Evolutionary conservation across 92 coral and sea anemone species (phyloP).

Genomic region (Phenganax marumi): DNA sequence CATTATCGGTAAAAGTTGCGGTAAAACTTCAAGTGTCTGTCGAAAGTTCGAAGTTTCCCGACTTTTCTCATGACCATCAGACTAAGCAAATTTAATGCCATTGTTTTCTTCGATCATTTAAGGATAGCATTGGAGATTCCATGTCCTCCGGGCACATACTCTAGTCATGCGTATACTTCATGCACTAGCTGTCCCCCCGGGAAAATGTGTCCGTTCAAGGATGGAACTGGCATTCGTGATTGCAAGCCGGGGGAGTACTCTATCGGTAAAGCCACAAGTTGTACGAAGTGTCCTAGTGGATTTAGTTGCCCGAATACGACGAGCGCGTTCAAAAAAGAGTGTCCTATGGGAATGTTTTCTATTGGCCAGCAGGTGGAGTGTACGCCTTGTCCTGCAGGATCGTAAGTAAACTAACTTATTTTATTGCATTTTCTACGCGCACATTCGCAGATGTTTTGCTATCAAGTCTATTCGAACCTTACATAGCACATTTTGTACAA

Average conservation of each 20-base stretch:
- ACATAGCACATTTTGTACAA: no score
- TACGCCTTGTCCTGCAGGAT: constrained; percentile 77
- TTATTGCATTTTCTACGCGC: background rate
- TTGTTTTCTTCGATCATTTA: constrained; percentile 1
- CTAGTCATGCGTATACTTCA: constrained; percentile 37
- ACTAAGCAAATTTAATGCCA: background rate
- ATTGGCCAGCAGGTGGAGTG: constrained; percentile 65
- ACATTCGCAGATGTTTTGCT: background rate
- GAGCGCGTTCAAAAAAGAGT: constrained; percentile 71
- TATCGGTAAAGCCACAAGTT: constrained; percentile 64
- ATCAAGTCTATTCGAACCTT: background rate
- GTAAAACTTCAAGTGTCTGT: no score
- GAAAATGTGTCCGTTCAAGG: constrained; percentile 66
- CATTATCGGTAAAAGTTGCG: no score
- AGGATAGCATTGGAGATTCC: constrained; percentile 64
- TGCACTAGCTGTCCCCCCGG: constrained; percentile 92
- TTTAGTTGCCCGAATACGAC: constrained; percentile 81
- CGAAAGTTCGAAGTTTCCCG: no score
- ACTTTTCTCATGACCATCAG: background rate
- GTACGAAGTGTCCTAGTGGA: constrained; percentile 86
- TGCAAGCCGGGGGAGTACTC: constrained; percentile 80
- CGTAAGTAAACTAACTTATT: constrained; percentile 63
- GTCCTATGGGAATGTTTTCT: constrained; percentile 75
- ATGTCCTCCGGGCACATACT: constrained; percentile 79
- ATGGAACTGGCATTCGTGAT: constrained; percentile 61